phyloP scores from a whole-genome alignment of 2,888 invertebrate genomes.

The Crocallis elinguaria region DNA sequence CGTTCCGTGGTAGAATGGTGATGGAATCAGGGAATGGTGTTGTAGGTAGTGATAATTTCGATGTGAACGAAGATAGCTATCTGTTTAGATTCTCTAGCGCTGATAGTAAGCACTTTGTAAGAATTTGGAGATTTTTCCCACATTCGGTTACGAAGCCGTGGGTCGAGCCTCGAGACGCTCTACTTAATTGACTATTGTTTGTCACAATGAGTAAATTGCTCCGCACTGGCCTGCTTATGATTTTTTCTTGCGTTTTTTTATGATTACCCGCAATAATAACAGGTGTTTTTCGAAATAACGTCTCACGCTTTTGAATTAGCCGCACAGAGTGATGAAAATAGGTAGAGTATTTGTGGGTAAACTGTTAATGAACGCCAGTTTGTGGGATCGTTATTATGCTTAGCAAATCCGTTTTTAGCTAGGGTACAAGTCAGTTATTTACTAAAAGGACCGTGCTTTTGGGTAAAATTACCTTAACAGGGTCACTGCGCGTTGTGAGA shows the following conservation, averaged over 20 bases:
- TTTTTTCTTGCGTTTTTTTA: slow-evolving; percentile 34
- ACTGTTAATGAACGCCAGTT: slow-evolving; percentile 13
- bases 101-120: slow-evolving; percentile 36
- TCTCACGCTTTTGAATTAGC: slow-evolving; percentile 69
- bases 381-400: neutral
- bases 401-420: neutral
- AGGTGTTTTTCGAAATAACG: slow-evolving; percentile 70
- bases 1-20: slow-evolving; percentile 14
- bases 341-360: slow-evolving; percentile 27
- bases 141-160: slow-evolving; percentile 55
- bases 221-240: slow-evolving; percentile 71
- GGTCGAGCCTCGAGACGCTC: slow-evolving; percentile 59
- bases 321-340: slow-evolving; percentile 51
- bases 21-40: slow-evolving; percentile 1
- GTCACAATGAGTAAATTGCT: slow-evolving; percentile 74
- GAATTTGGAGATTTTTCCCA: slow-evolving; percentile 59
- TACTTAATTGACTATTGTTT: slow-evolving; percentile 82
- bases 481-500: no score
- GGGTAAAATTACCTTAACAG: no score
- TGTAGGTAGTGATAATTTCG: slow-evolving; percentile 27
- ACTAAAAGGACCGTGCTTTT: no score
- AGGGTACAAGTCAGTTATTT: neutral
- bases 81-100: slow-evolving; percentile 21
- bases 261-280: slow-evolving; percentile 60
- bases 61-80: slow-evolving; percentile 33